Conservation (phyloP, 2,113 vertebrate species). For the Alethe diademata region DNA sequence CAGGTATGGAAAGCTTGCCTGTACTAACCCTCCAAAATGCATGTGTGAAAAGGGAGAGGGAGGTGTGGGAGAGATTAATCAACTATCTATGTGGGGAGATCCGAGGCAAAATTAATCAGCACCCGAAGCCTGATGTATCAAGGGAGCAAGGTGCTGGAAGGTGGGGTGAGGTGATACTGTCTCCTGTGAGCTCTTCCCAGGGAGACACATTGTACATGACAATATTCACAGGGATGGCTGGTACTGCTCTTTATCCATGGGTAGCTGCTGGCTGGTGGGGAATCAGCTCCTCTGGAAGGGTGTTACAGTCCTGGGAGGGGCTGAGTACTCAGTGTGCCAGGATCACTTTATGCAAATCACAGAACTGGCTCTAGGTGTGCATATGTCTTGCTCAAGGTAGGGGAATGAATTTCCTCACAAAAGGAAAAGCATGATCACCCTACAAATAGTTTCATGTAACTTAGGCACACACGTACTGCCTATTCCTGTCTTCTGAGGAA, state of each 20-base stretch:
- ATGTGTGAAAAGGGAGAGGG: not conserved
- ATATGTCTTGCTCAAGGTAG: not conserved
- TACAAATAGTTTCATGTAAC: not conserved
- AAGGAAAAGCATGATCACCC: not conserved
- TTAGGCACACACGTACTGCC: not conserved
- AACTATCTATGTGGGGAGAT: not conserved
- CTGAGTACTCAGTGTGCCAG: not conserved
- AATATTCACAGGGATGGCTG: not conserved
- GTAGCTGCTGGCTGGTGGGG: not conserved
- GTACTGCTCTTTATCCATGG: not conserved
- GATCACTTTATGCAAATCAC: not conserved
- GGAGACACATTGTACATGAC: accelerated
- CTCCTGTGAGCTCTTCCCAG: not conserved
- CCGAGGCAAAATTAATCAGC: not conserved
- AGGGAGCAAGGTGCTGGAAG: not conserved
- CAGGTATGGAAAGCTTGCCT: slow-evolving; percentile 41
- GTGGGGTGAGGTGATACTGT: not conserved
- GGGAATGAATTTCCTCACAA: not conserved
- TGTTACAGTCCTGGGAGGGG: not conserved
- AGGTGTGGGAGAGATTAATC: not conserved
- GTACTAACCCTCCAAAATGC: not conserved
- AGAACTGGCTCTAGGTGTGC: not conserved
- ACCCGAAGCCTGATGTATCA: not conserved
- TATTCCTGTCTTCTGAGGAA: not conserved
- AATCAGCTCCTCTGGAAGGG: not conserved